Evolutionary conservation across 2,113 vertebrate genomes (phyloP).

Genomic region (Pheucticus melanocephalus): DNA sequence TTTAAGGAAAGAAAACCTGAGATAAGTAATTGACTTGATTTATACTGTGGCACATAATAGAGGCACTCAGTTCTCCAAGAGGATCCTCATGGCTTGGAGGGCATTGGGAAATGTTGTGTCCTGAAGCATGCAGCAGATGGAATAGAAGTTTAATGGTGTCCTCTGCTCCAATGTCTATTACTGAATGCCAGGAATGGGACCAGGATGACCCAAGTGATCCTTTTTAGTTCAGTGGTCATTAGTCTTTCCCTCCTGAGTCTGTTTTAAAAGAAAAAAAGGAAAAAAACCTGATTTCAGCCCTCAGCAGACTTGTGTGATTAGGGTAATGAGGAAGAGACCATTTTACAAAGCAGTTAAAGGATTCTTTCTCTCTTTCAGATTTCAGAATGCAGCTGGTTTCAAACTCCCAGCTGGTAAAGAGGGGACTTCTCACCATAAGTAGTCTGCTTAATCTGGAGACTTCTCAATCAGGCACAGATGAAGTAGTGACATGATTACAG

Average conservation of each 20-base stretch:
- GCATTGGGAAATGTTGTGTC: background rate
- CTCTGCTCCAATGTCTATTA: background rate
- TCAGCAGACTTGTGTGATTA: background rate
- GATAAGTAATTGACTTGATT: background rate
- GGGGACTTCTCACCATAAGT: background rate
- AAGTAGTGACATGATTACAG: conserved; percentile 39
- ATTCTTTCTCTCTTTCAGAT: background rate
- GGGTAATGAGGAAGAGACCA: background rate
- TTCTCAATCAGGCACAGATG: conserved; percentile 30
- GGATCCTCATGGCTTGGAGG: background rate
- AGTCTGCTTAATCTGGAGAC: background rate
- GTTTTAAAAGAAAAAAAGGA: background rate
- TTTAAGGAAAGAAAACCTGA: background rate
- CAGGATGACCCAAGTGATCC: background rate
- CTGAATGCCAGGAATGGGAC: background rate
- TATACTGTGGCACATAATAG: background rate
- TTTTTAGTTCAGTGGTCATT: background rate
- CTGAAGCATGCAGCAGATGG: background rate
- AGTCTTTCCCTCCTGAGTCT: background rate
- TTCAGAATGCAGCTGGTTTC: conserved; percentile 19
- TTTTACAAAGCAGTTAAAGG: background rate
- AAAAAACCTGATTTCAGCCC: background rate
- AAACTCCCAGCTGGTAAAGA: conserved; percentile 24
- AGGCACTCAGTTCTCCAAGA: background rate
- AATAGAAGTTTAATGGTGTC: background rate